These are phyloP conservation scores for Phyllotreta cruciferae DNA, from an alignment of 2,888 invertebrate species.

Conservation along the genomic window DNA sequence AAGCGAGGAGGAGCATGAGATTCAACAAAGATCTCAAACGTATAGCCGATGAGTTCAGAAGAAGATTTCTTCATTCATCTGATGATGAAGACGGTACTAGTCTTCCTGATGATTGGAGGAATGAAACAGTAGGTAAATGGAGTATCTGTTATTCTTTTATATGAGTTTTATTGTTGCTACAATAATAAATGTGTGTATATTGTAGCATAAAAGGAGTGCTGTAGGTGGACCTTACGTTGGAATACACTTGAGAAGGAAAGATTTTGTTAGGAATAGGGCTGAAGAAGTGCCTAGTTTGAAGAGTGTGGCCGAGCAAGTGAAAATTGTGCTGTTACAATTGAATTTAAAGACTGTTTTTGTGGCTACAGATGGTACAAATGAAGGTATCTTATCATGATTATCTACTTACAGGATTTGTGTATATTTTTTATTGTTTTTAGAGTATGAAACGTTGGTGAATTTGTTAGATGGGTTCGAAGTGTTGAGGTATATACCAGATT, in stretches of 20 bases:
- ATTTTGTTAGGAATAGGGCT: constrained; percentile 80
- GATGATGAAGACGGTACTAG: constrained; percentile 67
- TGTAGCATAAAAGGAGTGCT: constrained; percentile 62
- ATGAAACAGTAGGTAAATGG: constrained; percentile 61
- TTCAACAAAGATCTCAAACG: constrained; percentile 74
- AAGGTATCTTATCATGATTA: constrained; percentile 53
- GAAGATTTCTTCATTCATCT: constrained; percentile 68
- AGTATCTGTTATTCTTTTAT: background rate
- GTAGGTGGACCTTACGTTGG: constrained; percentile 78
- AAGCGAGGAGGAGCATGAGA: constrained; percentile 87
- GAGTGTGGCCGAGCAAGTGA: constrained; percentile 78
- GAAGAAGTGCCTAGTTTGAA: constrained; percentile 80
- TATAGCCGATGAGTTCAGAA: constrained; percentile 74
- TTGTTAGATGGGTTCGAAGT: constrained; percentile 46
- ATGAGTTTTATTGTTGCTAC: background rate
- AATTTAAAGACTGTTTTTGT: constrained; percentile 74
- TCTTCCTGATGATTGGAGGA: constrained; percentile 68
- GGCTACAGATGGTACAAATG: constrained; percentile 80
- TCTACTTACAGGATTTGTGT: constrained; percentile 1
- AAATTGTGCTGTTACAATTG: constrained; percentile 64
- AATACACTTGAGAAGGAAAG: constrained; percentile 86
- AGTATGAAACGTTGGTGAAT: background rate
- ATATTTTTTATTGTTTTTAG: background rate
- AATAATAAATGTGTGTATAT: too few species aligned
- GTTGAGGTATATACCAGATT: constrained; percentile 60